phyloP scores from a whole-genome alignment of 2,113 vertebrate species.

The Lepus europaeus region DNA sequence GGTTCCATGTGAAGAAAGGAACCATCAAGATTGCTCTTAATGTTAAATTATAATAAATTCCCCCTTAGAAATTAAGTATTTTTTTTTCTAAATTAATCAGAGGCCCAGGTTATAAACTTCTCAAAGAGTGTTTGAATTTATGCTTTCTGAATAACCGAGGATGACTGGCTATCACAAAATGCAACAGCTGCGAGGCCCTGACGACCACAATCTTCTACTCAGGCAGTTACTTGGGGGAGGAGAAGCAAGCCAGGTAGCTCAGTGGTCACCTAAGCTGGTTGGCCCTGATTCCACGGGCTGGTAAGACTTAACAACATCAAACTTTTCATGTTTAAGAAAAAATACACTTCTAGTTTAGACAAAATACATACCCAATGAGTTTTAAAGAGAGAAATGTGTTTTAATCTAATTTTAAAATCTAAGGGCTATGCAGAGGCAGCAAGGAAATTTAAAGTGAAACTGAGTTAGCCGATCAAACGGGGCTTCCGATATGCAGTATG shows the following conservation, averaged over 20 bases:
- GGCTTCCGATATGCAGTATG: conserved; percentile 31
- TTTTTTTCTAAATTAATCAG: background rate
- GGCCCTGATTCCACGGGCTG: background rate
- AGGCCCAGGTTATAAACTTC: background rate
- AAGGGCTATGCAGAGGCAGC: conserved; percentile 38
- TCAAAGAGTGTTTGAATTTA: background rate
- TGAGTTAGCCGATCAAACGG: background rate
- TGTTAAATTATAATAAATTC: background rate
- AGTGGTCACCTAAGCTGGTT: background rate
- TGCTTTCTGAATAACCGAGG: background rate
- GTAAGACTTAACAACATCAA: background rate
- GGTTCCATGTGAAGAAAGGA: background rate
- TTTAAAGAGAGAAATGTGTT: conserved; percentile 4
- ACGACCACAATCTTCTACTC: too few species aligned
- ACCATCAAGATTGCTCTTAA: background rate
- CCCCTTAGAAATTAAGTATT: background rate
- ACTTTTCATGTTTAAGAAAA: background rate
- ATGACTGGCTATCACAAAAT: background rate
- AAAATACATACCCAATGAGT: background rate
- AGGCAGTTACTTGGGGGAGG: background rate
- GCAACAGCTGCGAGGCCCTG: too few species aligned
- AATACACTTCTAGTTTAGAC: background rate
- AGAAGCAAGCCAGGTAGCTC: too few species aligned
- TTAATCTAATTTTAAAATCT: conserved; percentile 47
- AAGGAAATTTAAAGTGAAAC: conserved; percentile 27